Conservation (phyloP, 2,888 invertebrate genomes). For the Cynaeus angustus region DNA sequence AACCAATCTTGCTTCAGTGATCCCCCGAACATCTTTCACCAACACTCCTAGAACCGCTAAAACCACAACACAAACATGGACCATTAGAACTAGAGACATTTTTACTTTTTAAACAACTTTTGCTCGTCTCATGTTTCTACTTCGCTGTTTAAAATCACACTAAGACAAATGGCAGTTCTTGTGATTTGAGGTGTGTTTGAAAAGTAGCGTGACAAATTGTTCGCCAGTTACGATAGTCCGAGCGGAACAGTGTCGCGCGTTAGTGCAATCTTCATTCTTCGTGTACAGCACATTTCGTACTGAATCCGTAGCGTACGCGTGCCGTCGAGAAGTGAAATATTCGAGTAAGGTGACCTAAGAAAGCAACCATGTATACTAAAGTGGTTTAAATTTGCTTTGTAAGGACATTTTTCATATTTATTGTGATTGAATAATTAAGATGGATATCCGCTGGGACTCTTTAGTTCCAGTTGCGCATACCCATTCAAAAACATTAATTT, state of each 20-base stretch:
- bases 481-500: conserved; percentile 20
- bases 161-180: conserved; percentile 56
- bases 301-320: conserved; percentile 16
- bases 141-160: conserved; percentile 53
- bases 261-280: conserved; percentile 35
- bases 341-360: conserved; percentile 45
- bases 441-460: conserved; percentile 15
- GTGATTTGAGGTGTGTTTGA: conserved; percentile 65
- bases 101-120: conserved; percentile 25
- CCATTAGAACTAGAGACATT: conserved; percentile 18
- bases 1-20: conserved; percentile 60
- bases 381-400: conserved; percentile 7
- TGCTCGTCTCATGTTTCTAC: conserved; percentile 47
- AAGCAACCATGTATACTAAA: conserved; percentile 39
- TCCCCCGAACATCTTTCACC: conserved; percentile 42
- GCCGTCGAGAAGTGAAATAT: conserved; percentile 19
- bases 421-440: conserved; percentile 33
- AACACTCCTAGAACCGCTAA: conserved; percentile 47
- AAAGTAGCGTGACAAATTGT: conserved; percentile 70
- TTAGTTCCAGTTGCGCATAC: conserved; percentile 35
- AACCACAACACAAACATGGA: conserved; percentile 44
- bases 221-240: conserved; percentile 64
- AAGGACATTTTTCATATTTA: conserved; percentile 31
- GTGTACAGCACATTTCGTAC: conserved; percentile 29
- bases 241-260: conserved; percentile 64